Conservation (phyloP, 2,888 invertebrate species). For the Oscheius sp. region DNA sequence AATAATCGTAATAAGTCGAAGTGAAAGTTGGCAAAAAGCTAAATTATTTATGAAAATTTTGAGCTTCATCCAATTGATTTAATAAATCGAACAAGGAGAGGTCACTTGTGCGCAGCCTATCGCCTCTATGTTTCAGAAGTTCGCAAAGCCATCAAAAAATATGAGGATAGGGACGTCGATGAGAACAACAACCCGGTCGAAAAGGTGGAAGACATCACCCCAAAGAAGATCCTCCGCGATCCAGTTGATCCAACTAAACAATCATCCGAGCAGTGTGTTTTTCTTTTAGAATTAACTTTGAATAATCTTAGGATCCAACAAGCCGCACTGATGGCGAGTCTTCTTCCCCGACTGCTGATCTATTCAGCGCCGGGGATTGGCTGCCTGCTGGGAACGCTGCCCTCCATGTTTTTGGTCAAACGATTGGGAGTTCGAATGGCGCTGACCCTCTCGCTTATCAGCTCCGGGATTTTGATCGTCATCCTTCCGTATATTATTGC, state of each 20-base stretch:
- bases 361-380: conserved; percentile 25
- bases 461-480: conserved; percentile 1
- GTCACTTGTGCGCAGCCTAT: too few species aligned
- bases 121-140: conserved; percentile 6
- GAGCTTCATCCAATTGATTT: too few species aligned
- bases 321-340: neutral
- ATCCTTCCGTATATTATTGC: neutral
- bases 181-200: neutral
- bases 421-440: neutral
- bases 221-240: too few species aligned
- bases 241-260: neutral
- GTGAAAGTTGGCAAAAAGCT: too few species aligned
- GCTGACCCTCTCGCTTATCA: neutral
- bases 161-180: conserved; percentile 28
- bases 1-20: too few species aligned
- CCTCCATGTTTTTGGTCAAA: conserved; percentile 18
- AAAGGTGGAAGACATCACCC: neutral
- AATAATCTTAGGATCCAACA: too few species aligned
- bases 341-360: neutral
- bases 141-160: conserved; percentile 24
- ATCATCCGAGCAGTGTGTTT: neutral
- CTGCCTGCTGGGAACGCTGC: conserved; percentile 14
- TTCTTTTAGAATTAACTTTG: too few species aligned
- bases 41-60: too few species aligned
- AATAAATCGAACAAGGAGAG: neutral